These are phyloP conservation scores for Acleris laterana DNA, from an alignment of 2,888 invertebrate species.

Conservation along the genomic window DNA sequence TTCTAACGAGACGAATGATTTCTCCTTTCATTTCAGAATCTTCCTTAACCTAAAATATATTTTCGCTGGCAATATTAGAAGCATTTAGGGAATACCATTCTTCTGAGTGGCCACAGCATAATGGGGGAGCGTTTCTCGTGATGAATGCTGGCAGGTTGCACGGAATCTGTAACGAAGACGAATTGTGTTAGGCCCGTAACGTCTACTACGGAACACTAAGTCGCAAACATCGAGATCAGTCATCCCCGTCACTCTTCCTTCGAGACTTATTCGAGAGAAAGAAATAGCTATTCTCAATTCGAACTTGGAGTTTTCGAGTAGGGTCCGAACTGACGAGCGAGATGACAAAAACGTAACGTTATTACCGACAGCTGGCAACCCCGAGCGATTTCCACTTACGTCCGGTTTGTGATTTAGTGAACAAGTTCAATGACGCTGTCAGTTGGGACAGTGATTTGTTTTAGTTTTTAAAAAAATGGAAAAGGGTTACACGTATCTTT, in stretches of 20 bases:
- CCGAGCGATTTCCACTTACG: constrained; percentile 18
- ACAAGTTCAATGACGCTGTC: constrained; percentile 9
- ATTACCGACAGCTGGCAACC: constrained; percentile 36
- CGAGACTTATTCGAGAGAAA: too few relatives aligned
- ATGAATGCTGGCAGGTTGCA: constrained; percentile 62
- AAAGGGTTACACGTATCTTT: not conserved
- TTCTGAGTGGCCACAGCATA: constrained; percentile 41
- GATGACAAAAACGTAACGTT: constrained; percentile 51
- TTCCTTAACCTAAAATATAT: not conserved
- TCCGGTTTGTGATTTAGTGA: constrained; percentile 11
- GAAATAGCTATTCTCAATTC: too few relatives aligned
- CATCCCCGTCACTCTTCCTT: too few relatives aligned
- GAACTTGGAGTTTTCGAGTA: too few relatives aligned
- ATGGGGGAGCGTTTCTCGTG: constrained; percentile 52
- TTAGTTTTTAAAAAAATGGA: constrained; percentile 1
- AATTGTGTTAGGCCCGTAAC: constrained; percentile 48
- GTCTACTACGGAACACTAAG: too few relatives aligned
- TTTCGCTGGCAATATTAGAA: constrained; percentile 42
- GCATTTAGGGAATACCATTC: constrained; percentile 41
- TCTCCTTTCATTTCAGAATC: constrained; percentile 3
- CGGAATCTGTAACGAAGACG: constrained; percentile 65
- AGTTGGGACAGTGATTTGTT: constrained; percentile 10
- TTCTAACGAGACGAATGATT: constrained; percentile 14
- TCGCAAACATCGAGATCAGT: too few relatives aligned
- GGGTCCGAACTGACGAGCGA: constrained; percentile 59